Evolutionary conservation across 2,888 invertebrate species (phyloP), one percentile per base, ranked within the genome.

Genomic region (Beris morrisii): DNA sequence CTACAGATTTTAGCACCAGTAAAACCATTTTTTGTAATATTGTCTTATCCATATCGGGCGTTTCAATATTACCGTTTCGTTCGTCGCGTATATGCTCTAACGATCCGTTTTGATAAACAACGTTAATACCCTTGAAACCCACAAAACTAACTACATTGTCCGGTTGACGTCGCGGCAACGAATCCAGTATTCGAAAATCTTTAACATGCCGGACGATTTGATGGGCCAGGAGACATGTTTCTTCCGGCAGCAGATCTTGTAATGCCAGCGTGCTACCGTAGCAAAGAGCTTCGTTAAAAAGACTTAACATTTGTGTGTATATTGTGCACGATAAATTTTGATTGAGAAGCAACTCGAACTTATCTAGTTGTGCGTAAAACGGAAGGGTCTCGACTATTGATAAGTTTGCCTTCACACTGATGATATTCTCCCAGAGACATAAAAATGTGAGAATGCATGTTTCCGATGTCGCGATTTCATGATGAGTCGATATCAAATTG

Each of bases 271-370:
- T 95, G 71, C 93, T 94, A 3, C 94, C 94, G 78, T 95, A 95
- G 79, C 95, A 95, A 61, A 95, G 80, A 7, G 94, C 93, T 81
- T 95, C 94, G 78, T 94, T 94, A 73, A 94, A 93, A 43, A 95
- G 82, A 72, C 91, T 91, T 69, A 95, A 79, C 74, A 94, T 83
- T 80, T 93, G 92, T 73, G 91, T 88, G 86, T 94, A 94, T 72
- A 94, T 87, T 56, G 92, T 85, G 69, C 91, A 87, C 0, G 93
- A 90, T n/a, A 94, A 82, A 71, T 86, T 83, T 66, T 86, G 87
- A 76, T 86, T 88, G 53, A 87, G 83, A 68, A 90, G 81, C 68
- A 88, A 85, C 12, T 92, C 90, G 79, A 94, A 91, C 73, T 88
- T 87, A 73, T 93, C 91, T 72, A 94, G 80, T 75, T 93, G 90